These are phyloP conservation scores for Pipa parva DNA, from an alignment of 2,113 vertebrate genomes.

Conservation along the genomic window DNA sequence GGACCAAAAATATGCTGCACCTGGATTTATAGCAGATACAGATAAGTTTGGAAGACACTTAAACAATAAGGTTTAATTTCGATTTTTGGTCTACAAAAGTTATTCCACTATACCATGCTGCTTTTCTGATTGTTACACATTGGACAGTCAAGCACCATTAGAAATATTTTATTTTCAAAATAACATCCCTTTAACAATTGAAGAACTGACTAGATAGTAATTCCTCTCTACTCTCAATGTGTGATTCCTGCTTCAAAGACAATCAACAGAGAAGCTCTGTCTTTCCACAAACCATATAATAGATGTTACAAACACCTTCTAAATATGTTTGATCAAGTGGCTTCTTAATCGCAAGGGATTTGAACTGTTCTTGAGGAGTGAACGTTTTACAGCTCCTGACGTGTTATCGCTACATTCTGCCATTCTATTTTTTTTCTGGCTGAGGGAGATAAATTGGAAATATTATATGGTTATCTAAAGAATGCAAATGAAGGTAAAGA, in stretches of 20 bases:
- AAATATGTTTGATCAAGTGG: conserved; percentile 42
- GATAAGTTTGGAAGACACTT: too few relatives aligned
- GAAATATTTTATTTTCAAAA: too few relatives aligned
- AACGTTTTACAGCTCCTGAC: conserved; percentile 42
- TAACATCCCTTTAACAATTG: too few relatives aligned
- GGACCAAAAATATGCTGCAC: too few relatives aligned
- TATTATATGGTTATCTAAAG: conserved; percentile 9
- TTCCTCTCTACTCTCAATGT: neutral
- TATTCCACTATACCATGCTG: too few relatives aligned
- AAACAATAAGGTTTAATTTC: too few relatives aligned
- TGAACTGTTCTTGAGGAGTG: conserved; percentile 41
- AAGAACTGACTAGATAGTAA: too few relatives aligned
- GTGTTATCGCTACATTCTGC: conserved; percentile 17
- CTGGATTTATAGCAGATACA: too few relatives aligned
- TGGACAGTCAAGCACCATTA: too few relatives aligned
- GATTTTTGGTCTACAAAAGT: too few relatives aligned
- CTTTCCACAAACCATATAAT: conserved; percentile 26
- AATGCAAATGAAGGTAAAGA: conserved; percentile 15
- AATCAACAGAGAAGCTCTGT: conserved; percentile 26
- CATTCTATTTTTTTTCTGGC: conserved; percentile 1
- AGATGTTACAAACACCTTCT: conserved; percentile 44
- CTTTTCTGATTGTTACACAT: too few relatives aligned
- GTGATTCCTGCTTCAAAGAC: neutral
- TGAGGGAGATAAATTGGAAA: conserved; percentile 18
- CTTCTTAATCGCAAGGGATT: conserved; percentile 44